Conservation (phyloP, 1,140 invertebrate species). For the Stenopsyche tienmushanensis region DNA sequence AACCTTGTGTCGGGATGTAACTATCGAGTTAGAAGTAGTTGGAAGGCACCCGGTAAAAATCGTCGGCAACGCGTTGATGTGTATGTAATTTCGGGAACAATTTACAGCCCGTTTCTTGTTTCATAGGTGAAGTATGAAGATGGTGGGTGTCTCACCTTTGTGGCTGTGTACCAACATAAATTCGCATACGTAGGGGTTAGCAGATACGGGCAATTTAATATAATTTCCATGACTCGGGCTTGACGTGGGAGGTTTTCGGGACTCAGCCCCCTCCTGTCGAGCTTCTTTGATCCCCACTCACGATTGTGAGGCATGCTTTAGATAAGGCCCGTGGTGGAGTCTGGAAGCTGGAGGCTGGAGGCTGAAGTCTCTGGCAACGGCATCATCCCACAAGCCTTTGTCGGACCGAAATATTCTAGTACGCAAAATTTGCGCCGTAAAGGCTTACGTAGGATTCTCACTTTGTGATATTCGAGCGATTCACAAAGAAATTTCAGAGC, state of each 20-base stretch:
- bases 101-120: conserved; percentile 19
- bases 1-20: no score
- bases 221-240: conserved; percentile 41
- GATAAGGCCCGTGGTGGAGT: conserved; percentile 38
- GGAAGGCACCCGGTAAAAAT: no score
- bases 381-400: no score
- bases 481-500: no score
- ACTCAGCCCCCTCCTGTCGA: conserved; percentile 25
- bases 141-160: conserved; percentile 15
- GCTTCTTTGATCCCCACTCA: conserved; percentile 42
- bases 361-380: no score
- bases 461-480: no score
- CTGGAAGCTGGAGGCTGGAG: not conserved
- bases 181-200: conserved; percentile 38
- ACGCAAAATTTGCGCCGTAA: no score
- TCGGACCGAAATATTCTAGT: no score
- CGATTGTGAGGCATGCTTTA: conserved; percentile 42
- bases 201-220: conserved; percentile 43
- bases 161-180: conserved; percentile 26
- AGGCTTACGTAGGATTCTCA: no score
- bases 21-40: no score
- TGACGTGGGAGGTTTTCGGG: conserved; percentile 36
- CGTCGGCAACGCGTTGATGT: not conserved
- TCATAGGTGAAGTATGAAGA: not conserved
- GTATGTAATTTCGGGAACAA: conserved; percentile 2